Evolutionary conservation across 2,888 invertebrate species (phyloP).

Genomic region (Holacanthella duospinosa): DNA sequence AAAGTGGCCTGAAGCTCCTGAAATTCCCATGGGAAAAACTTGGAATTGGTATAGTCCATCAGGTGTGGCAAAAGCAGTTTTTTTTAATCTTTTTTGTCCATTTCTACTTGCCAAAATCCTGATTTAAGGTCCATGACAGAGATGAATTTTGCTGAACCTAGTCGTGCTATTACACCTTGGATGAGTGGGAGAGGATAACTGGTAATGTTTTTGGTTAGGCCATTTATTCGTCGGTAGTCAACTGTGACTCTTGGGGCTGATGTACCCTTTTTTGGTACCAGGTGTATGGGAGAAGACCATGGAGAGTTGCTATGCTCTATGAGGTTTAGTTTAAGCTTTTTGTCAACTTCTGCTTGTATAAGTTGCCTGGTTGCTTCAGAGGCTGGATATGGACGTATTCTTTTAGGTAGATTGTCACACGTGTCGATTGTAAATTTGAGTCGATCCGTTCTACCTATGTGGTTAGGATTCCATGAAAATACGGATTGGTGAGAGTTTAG

Average conservation of each 20-base stretch:
- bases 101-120: slow-evolving; percentile 1
- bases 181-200: too few species aligned
- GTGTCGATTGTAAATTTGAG: neutral
- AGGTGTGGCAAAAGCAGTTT: neutral
- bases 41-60: neutral
- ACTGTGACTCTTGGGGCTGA: neutral
- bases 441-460: neutral
- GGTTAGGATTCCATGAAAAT: neutral
- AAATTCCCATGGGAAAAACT: slow-evolving; percentile 2
- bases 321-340: neutral
- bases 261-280: neutral
- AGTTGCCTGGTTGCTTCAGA: neutral
- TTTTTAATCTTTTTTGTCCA: neutral
- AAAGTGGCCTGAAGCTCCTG: neutral
- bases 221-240: neutral
- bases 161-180: neutral
- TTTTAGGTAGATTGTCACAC: neutral
- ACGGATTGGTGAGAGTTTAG: neutral
- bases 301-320: too few species aligned
- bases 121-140: neutral
- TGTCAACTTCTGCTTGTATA: neutral
- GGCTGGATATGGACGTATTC: too few species aligned
- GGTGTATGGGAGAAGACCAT: too few species aligned
- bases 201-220: neutral
- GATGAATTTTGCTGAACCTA: slow-evolving; percentile 1